Base-by-base conservation (phyloP, 1,140 invertebrate genomes). In the Oedothorax gibbosus region DNA sequence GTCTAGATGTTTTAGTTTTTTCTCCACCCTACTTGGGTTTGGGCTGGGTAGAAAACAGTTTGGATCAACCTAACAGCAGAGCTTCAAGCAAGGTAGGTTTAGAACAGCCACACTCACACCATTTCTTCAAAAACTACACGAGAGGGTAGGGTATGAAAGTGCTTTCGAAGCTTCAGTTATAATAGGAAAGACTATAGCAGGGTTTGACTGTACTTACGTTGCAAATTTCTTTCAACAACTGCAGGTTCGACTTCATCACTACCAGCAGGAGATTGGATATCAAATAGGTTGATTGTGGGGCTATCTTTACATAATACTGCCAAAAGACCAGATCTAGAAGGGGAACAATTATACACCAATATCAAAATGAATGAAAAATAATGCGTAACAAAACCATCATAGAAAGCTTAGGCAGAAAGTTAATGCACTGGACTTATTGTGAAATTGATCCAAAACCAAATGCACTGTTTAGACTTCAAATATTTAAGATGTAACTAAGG, bases 241-340 rank as follows among this genome's bases (percentile, higher is more conserved):
- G 93, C 92, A 7, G 94, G 93, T 88, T 95, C 94, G n/a, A 93
- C 92, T 88, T 95, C 94, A 88, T 95, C 93, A 88, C 90, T 92
- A 65, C 92, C 92, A 84, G 92, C 90, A 18, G 93, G 92, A 75
- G 93, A 94, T 88, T 96, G 94, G 75, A 97, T 93, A 90, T 97
- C 95, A 89, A 95, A 95, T 18, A 97, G 90, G 87, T 93, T 93
- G 53, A 97, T 90, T 10, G 90, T 88, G 68, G 89, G 90, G 85
- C 92, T 93, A 75, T 97, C 95, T 88, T 94, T 93, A 49, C 60
- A 77, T 18, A 86, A 56, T 15, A 71, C 96, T 15, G 83, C 73
- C 90, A 88, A 89, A 89, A 89, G 89, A 89, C 89, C 83, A 60
- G 73, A 78, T 15, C 75, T 85, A n/a, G 0, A 14, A 53, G 14